Evolutionary conservation across 2,888 invertebrate species (phyloP).

Genomic region (Acanthosepion pharaonis): DNA sequence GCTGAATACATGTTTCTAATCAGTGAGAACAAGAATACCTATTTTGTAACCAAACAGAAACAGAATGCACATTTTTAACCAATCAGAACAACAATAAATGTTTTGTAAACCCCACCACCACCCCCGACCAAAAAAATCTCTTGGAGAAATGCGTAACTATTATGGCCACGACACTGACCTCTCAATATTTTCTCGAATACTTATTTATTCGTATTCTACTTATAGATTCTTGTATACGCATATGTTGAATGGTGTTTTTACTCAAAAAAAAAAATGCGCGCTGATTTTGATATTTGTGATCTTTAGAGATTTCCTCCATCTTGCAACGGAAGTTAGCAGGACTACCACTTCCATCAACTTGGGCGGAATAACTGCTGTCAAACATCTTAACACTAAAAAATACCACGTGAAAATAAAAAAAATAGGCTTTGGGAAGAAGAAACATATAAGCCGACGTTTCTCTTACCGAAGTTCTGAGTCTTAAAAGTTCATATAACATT

Average conservation of each 20-base stretch:
- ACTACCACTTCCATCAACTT: neutral
- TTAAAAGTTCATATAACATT: neutral
- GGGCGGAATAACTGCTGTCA: neutral
- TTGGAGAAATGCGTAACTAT: too few species aligned
- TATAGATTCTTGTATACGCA: neutral
- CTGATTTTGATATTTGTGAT: neutral
- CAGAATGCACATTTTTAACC: too few species aligned
- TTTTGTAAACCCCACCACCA: too few species aligned
- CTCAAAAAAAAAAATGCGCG: neutral
- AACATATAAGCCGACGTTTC: neutral
- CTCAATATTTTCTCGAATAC: too few species aligned
- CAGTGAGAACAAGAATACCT: too few species aligned
- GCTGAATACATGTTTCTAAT: too few species aligned
- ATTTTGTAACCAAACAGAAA: too few species aligned
- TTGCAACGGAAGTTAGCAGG: neutral
- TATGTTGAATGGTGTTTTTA: neutral
- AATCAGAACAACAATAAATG: too few species aligned
- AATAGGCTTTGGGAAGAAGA: neutral
- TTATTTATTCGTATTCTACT: neutral
- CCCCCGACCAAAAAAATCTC: too few species aligned
- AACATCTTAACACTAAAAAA: neutral
- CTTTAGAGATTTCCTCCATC: constrained; percentile 33
- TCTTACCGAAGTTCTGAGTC: neutral
- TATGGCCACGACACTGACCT: too few species aligned
- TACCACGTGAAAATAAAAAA: too few species aligned